phyloP scores from a whole-genome alignment of 2,888 invertebrate genomes.

The Cephalotes varians region DNA sequence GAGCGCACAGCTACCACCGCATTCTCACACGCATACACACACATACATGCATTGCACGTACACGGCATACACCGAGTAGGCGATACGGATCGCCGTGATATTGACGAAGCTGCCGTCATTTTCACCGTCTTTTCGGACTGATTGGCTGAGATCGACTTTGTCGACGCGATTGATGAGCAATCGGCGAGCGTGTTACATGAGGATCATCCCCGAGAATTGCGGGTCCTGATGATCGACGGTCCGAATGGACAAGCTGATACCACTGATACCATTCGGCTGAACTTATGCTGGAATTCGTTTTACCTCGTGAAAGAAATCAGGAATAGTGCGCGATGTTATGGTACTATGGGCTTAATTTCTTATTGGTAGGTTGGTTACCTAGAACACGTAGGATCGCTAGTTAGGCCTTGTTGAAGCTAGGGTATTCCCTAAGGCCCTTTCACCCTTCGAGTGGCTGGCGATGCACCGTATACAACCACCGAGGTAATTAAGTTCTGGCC shows the following conservation, averaged over 20 bases:
- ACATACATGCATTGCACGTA: not conserved
- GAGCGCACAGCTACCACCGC: conserved; percentile 28
- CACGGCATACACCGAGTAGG: not conserved
- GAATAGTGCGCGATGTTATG: not conserved
- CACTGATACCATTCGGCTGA: too few species aligned
- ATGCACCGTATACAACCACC: conserved; percentile 60
- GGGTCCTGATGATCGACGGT: not conserved
- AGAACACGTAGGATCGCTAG: conserved; percentile 64
- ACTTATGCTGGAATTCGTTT: not conserved
- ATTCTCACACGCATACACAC: not conserved
- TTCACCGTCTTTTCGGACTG: conserved; percentile 12
- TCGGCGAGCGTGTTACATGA: not conserved
- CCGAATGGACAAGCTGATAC: not conserved
- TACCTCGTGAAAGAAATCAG: not conserved
- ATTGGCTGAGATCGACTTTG: conserved; percentile 3
- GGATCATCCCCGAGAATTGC: not conserved
- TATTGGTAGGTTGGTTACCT: conserved; percentile 37
- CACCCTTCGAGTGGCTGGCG: conserved; percentile 66
- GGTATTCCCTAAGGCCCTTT: conserved; percentile 66
- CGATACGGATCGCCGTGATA: conserved; percentile 19
- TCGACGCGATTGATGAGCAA: conserved; percentile 9
- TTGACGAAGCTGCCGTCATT: conserved; percentile 18
- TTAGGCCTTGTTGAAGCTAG: conserved; percentile 64
- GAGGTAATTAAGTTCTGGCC: conserved; percentile 72
- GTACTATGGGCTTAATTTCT: not conserved